These are phyloP conservation scores for Drosophila simulans DNA, from an alignment of 1,140 invertebrate species.

Conservation along the genomic window DNA sequence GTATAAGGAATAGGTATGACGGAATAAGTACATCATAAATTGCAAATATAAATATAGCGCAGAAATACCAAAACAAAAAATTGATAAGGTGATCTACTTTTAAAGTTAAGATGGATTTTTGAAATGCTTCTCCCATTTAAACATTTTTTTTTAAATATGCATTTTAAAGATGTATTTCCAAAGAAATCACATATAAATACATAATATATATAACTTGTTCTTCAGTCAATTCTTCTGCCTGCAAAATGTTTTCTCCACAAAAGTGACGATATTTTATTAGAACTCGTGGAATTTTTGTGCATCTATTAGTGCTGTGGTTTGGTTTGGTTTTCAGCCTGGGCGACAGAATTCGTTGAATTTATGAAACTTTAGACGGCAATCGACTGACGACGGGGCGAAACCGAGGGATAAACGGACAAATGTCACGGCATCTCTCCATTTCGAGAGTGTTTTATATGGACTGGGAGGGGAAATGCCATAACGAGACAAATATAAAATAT, in stretches of 20 bases:
- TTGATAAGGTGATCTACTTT: no score
- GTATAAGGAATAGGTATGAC: not conserved
- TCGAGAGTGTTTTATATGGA: conserved; percentile 32
- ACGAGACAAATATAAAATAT: conserved; percentile 25
- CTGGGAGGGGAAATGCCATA: not conserved
- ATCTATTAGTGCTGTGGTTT: conserved; percentile 1
- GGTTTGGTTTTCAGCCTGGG: conserved; percentile 11
- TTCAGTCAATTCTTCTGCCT: not conserved
- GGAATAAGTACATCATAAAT: not conserved
- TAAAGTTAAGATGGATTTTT: no score
- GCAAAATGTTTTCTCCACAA: not conserved
- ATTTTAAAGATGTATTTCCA: no score
- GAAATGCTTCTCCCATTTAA: no score
- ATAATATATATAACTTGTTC: no score
- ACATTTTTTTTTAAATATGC: no score
- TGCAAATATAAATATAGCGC: not conserved
- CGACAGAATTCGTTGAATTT: conserved; percentile 78
- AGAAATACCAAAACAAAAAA: no score
- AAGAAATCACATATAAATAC: no score
- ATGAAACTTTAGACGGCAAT: conserved; percentile 72
- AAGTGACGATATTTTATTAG: conserved; percentile 43
- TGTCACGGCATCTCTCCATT: conserved; percentile 50
- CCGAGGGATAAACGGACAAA: conserved; percentile 48
- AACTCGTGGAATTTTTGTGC: conserved; percentile 19
- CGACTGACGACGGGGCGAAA: conserved; percentile 40